Conservation (phyloP, 2,797 vertebrate species). For the Aselliscus stoliczkanus region DNA sequence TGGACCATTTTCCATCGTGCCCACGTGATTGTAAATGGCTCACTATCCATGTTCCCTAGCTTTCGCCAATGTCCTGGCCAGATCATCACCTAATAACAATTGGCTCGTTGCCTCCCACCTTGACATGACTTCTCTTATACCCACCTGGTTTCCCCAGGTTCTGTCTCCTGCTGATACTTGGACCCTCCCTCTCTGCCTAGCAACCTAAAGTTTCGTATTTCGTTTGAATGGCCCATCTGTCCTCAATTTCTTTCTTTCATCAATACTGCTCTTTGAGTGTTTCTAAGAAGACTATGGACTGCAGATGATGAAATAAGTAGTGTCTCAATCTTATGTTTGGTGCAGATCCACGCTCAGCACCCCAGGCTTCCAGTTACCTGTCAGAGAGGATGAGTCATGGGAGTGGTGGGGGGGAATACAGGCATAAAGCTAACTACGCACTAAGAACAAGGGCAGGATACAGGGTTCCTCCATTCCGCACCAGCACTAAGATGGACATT, state of each 20-base stretch:
- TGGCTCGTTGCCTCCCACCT: background rate
- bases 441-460: background rate
- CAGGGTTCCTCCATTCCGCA: background rate
- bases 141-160: background rate
- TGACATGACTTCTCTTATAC: background rate
- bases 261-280: background rate
- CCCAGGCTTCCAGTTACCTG: background rate
- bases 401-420: background rate
- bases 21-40: background rate
- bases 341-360: background rate
- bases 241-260: background rate
- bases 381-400: background rate
- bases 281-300: background rate
- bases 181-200: background rate
- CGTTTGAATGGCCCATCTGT: background rate
- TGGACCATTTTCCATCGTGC: background rate
- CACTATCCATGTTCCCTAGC: background rate
- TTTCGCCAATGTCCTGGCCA: background rate
- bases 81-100: background rate
- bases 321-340: background rate
- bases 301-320: background rate
- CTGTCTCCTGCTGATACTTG: background rate
- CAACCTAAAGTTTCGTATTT: background rate
- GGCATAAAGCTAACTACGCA: background rate
- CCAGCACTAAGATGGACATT: background rate